Base-by-base conservation (phyloP, 2,113 vertebrate genomes). In the Centropus bengalensis region DNA sequence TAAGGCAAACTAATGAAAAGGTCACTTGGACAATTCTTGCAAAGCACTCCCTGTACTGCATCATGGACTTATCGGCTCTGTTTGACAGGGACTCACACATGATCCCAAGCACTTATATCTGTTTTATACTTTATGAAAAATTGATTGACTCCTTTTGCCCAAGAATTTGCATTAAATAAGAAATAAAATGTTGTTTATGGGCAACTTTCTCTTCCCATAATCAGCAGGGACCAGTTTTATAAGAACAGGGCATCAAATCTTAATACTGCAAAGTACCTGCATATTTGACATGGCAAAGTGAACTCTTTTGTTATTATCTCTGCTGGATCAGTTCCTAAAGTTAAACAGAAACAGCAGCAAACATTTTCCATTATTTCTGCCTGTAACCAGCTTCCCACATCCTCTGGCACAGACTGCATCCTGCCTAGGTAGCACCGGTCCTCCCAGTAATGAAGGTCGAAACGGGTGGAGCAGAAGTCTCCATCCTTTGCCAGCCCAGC, bases 81-180 rank as follows among this genome's bases (percentile, higher is more conserved):
- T 96, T 96, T 95, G 94, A 96, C 95, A 91, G 94, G 66, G 93
- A 92, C 95, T 97, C 95, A 96, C 86, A 93, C 82, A 90, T 93
- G 96, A 96, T 97, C 94, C 95, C 93, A 85, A 74, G 88, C 88
- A 96, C 94, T 97, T 97, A 97, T 93, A 89, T 90, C 86, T 94
- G 89, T 95, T 96, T 96, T 95, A 94, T 93, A 63, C 91, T 97
- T 98, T 96, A 97, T 97, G 97, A 98, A 97, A 97, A 97, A 97
- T 95, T 96, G 96, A 97, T 97, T 97, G 96, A 95, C 93, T 97
- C 91, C 86, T 94, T 97, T 97, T 96, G 86, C 74, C 84, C 88
- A 80, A 91, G 94, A 95, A 92, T 82, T 94, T 91, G 64, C 1
- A 9, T 97, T 96, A 93, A 96, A 91, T 95, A 94, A 94, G 95